Evolutionary conservation across 2,113 vertebrate genomes (phyloP), one percentile per base, ranked within the genome.

Genomic region (Acrocephalus kingi): DNA sequence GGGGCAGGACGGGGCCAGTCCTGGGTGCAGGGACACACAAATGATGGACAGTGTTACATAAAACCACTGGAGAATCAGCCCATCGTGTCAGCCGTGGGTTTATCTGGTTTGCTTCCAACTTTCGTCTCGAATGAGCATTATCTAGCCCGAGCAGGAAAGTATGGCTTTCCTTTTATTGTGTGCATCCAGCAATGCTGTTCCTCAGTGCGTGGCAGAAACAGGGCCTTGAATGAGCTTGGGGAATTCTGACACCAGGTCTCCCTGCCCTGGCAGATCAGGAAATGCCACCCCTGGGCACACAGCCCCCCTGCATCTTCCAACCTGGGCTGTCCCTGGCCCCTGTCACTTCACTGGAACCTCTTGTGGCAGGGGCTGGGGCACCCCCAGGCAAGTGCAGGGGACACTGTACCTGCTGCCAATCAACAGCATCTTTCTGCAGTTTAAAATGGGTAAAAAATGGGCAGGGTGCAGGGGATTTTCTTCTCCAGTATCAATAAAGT

Each of bases 41-140:
- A 84, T 51, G 84, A 76, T 49, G 82, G 71, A 14, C 73, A 92
- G 41, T 4, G 3, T 79, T 48, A 96, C 2, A 2, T 64, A 72
- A 96, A 94, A 89, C 66, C 76, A 18, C 66, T 0, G 68, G 33
- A 93, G 87, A 8, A 59, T 56, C 48, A 7, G 88, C 76, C 51
- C 83, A n/a, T 30, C 27, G 0, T 28, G 61, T 72, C 89, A 68
- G 75, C 14, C 2, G 5, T 51, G 89, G 10, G 25, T 91, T 94
- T 69, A 89, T 92, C 93, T 94, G 92, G 92, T 92, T 80, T 91
- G 91, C 74, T 92, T 97, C 95, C 96, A 96, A 73, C 84, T 95
- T 95, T 89, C 78, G 5, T 91, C 82, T 92, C 35, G 0, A 85
- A 67, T 51, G 39, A 91, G 71, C 27, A 91, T 89, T 95, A 96